Base-by-base conservation (phyloP, 2,888 invertebrate genomes). In the Marasmarcha lunaedactyla region DNA sequence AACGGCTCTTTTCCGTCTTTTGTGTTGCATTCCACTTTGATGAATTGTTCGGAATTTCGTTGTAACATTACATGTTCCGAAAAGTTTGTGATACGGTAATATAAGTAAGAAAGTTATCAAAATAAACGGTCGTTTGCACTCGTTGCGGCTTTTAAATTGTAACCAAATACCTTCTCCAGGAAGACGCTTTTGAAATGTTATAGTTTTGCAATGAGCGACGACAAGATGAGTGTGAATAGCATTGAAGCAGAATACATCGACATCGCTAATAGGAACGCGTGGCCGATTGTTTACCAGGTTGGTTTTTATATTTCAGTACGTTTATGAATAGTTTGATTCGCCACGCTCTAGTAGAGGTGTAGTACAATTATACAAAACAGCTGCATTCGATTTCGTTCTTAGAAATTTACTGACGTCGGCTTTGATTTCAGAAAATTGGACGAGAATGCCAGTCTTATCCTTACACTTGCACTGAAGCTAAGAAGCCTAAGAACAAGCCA, bases 261-360 rank as follows among this genome's bases (percentile, higher is more conserved):
- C 62, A 87, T 93, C 55, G 88, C 87, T 57, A 84, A 85, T 51
- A 88, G 85, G 59, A 87, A 87, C 64, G 89, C 88, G 49, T 93
- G 93, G 93, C 76, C 86, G 46, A 69, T 85, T 49, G 73, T 90
- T 48, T 93, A 88, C 72, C 90, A 90, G 89, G 93, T 93, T 54
- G 47, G 71, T 67, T 48, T 13, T 7, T 2, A 20, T 5, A 5
- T 44, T 42, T 55, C 47, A 42, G 41, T 46, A 42, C 42, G 45
- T 40, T 50, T 26, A 42, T 36, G 38, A 43, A 11, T 2, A 15
- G 41, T 46, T 49, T 44, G 41, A 66, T 71, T 67, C 70, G 71
- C 71, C 69, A 58, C 46, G 46, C 52, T 34, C 34, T 34, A 3
- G 9, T 12, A 4, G 2, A 14, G 12, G 12, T 12, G 3, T 13